Base-by-base conservation (phyloP, 1,140 invertebrate genomes). In the Uloborus diversus region DNA sequence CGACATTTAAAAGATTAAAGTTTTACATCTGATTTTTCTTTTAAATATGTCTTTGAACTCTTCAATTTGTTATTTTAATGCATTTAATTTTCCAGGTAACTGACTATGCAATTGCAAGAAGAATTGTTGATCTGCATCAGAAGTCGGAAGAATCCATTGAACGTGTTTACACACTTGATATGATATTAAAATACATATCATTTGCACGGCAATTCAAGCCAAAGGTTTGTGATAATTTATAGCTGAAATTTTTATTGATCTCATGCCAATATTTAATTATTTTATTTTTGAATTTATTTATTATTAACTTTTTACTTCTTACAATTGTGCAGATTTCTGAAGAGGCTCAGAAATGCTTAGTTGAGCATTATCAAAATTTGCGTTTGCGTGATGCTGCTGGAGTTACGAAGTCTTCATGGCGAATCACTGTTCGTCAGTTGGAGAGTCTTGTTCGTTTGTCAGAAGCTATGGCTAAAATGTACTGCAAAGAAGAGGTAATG, bases 371-470 rank as follows among this genome's bases (percentile, higher is more conserved):
- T 87, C 93, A 93, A 23, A 90, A 91, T 82, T 87, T 99, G 25
- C 89, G 98, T 11, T 91, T 96, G 84, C 89, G 94, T 17, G 97
- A 99, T 85, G 90, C 90, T 5, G 91, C 92, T 27, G 89, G 91
- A 1, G 92, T 92, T 68, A 85, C 88, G 3, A 88, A 88, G 76
- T 94, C 94, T 27, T 92, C 93, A 0, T 99, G 96, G 95, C 89
- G 97, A 62, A 97, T 99, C 75, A 99, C 98, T 0, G 98, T 99
- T n/a, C 89, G 98, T n/a, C 98, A 99, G 86, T 88, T 99, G 62
- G 98, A 99, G 88, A 98, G 95, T 85, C 93, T 99, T 90, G 93
- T 99, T 83, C 92, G 98, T 33, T 88, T 99, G 13, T 95, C 96
- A 4, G 98, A 99, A 88, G 96, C 94, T 13, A 93, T 98, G 90